These are phyloP conservation scores for Elanus axillaris DNA, from an alignment of 2,113 vertebrate species.

Conservation along the genomic window DNA sequence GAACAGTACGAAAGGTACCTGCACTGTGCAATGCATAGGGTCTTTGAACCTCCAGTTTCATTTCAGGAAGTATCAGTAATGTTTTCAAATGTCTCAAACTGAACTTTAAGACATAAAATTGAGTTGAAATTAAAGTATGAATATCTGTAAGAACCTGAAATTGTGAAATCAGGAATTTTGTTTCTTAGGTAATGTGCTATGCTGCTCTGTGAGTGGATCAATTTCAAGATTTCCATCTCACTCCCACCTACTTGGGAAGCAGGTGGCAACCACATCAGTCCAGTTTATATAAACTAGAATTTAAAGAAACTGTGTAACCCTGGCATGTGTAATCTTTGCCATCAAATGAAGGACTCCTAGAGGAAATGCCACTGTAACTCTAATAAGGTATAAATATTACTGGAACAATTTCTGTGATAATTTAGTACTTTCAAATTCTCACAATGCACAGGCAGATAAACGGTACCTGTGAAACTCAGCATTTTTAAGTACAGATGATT, in stretches of 20 bases:
- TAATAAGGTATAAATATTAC: not conserved
- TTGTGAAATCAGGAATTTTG: not conserved
- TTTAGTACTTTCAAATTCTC: not conserved
- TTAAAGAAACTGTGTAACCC: not conserved
- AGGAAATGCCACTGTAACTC: not conserved
- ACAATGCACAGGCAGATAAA: not conserved
- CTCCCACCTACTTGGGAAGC: not conserved
- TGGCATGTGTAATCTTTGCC: not conserved
- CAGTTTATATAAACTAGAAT: not conserved
- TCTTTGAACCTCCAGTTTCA: not conserved
- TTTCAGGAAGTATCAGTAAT: not conserved
- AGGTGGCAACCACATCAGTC: not conserved
- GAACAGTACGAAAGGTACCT: not conserved
- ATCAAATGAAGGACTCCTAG: not conserved
- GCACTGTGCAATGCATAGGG: not conserved
- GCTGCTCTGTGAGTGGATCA: not conserved
- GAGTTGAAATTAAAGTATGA: not conserved
- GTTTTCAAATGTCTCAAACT: not conserved
- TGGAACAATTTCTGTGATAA: not conserved
- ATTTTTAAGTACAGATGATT: not conserved
- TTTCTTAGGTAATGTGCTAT: not conserved
- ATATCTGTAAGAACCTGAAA: not conserved
- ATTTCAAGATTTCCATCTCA: not conserved
- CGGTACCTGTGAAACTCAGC: not conserved
- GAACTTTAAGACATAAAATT: not conserved